A percentile compares a stretch with the other conserved stretches of the same genome.
Conservation (phyloP, 1,140 invertebrate genomes). For the Pseudomyrmex sp. region DNA sequence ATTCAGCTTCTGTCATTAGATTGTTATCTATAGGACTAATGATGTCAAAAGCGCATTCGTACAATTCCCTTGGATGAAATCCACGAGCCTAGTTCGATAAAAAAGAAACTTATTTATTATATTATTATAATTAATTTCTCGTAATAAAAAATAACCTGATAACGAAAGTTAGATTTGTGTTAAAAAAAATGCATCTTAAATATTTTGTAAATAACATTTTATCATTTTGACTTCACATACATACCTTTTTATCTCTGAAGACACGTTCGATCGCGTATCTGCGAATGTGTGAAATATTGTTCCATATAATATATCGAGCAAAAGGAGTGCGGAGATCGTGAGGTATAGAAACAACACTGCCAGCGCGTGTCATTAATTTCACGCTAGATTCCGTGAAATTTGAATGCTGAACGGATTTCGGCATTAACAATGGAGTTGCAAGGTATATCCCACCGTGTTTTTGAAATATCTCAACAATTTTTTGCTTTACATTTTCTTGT, state of each 20-base stretch:
- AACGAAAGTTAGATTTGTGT: no score
- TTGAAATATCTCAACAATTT: constrained; percentile 89
- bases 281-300: constrained; percentile 91
- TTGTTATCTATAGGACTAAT: constrained; percentile 90
- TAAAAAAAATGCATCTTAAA: no score
- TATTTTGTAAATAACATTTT: no score
- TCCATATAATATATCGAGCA: constrained; percentile 93
- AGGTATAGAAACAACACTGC: constrained; percentile 92
- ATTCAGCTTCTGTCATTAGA: constrained; percentile 93
- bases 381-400: constrained; percentile 88
- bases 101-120: no score
- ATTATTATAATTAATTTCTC: no score
- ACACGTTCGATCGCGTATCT: constrained; percentile 95
- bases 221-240: background rate
- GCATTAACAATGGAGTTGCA: constrained; percentile 91
- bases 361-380: constrained; percentile 93
- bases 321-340: constrained; percentile 92
- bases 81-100: constrained; percentile 85
- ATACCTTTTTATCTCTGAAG: constrained; percentile 92
- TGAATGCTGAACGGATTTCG: constrained; percentile 87
- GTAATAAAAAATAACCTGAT: no score
- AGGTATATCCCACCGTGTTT: constrained; percentile 92
- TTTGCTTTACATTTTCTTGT: constrained; percentile 80
- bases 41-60: constrained; percentile 97
- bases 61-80: constrained; percentile 94